phyloP scores from a whole-genome alignment of 2,888 invertebrate species.

The Ophion slaviceki region DNA sequence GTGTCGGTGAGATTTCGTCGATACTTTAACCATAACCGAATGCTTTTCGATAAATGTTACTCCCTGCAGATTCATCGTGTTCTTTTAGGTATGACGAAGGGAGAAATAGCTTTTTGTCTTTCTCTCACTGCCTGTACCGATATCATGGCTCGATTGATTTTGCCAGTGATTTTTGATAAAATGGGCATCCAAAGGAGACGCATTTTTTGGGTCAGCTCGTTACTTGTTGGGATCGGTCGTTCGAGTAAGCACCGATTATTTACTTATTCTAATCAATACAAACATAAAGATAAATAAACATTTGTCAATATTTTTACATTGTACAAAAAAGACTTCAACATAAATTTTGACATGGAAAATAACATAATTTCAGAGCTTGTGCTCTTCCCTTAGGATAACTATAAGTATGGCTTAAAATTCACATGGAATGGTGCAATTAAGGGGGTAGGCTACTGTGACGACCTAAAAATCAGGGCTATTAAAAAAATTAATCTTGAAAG shows the following conservation, averaged over 20 bases:
- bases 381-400: too few relatives aligned
- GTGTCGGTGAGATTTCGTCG: constrained; percentile 74
- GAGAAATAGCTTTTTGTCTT: constrained; percentile 89
- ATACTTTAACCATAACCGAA: background rate
- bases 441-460: too few relatives aligned
- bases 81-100: constrained; percentile 83
- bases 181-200: constrained; percentile 88
- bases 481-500: too few relatives aligned
- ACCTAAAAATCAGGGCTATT: too few relatives aligned
- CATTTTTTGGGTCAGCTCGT: constrained; percentile 89
- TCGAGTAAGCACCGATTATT: constrained; percentile 85
- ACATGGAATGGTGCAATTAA: too few relatives aligned
- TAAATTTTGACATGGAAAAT: too few relatives aligned
- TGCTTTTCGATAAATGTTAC: background rate
- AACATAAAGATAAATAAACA: background rate
- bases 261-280: background rate
- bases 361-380: too few relatives aligned
- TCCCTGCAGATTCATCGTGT: background rate
- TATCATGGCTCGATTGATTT: constrained; percentile 88
- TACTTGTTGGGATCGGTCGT: constrained; percentile 89
- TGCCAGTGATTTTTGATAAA: constrained; percentile 91
- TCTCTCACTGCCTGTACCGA: constrained; percentile 91
- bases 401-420: too few relatives aligned
- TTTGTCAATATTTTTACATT: background rate
- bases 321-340: too few relatives aligned